Evolutionary conservation across 2,888 invertebrate genomes (phyloP), one percentile per base, ranked within the genome.

Genomic region (Oscheius myriophilus): DNA sequence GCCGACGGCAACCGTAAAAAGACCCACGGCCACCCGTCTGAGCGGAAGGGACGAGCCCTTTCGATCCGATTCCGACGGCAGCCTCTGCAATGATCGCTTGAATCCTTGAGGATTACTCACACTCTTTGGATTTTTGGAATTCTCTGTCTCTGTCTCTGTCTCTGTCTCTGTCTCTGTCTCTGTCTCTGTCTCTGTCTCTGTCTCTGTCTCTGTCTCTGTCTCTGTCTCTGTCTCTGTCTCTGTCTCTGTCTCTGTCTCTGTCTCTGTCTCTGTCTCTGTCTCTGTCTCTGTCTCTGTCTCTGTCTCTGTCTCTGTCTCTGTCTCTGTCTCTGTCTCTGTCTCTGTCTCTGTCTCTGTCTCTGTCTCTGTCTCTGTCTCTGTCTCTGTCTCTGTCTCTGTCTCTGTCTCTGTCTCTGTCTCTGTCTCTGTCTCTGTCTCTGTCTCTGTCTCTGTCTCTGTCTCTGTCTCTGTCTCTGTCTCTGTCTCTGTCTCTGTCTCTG

Each of bases 381-480:
- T 53, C 25, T 57, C 41, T 42, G 39, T 33, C 33, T 33, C 33
- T 33, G 4, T 9, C 9, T 33, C 33, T 33, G 3, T 33, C 33
- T 33, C 33, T 33, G 33, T 33, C 33, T 33, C 33, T 33, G 4
- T 33, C 21, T n/a, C 46, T 21, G 3, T 46, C 3, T 51, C 16
- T 51, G 2, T 18, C 51, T 23, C 25, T 25, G 2, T 18, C 18
- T 51, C 51, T 25, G 33, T 70, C 54, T 51, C 16, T 51, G n/a
- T 18, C 51, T 23, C 25, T 25, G 2, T 51, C 18, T 51, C 51
- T 25, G 33, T 70, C 54, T 67, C 61, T 54, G 39, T 51, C 42
- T 41, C 25, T 49, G 53, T 43, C n/a, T 59, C 61, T 52, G 53
- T 43, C 46, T 61, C 61, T 45, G 53, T 41, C 25, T 53, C 57